phyloP scores from a whole-genome alignment of 1,140 invertebrate species.

The Chironomus tepperi region DNA sequence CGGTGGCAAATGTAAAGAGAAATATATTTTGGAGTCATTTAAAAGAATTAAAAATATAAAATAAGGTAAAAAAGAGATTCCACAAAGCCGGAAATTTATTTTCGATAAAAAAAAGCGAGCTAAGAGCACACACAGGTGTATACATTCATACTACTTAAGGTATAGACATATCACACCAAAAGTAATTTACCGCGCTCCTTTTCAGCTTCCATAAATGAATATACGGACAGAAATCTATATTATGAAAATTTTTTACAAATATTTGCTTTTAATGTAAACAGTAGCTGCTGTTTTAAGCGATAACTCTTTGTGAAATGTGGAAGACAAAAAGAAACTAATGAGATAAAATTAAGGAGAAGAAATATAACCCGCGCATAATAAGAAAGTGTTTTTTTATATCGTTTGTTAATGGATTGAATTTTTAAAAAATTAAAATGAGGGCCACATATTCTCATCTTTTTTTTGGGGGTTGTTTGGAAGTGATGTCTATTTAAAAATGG shows the following conservation, averaged over 20 bases:
- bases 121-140: background rate
- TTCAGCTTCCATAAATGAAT: slow-evolving; percentile 15
- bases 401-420: slow-evolving; percentile 18
- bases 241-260: slow-evolving; percentile 23
- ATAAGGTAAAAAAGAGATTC: background rate
- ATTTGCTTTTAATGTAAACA: slow-evolving; percentile 23
- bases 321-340: slow-evolving; percentile 10
- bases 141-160: background rate
- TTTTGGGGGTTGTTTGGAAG: too few relatives aligned
- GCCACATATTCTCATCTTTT: background rate
- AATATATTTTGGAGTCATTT: background rate
- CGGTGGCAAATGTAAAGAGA: slow-evolving; percentile 6
- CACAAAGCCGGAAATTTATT: slow-evolving; percentile 13
- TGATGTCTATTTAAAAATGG: too few relatives aligned
- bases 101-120: background rate
- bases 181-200: background rate
- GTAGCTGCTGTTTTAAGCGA: slow-evolving; percentile 15
- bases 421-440: slow-evolving; percentile 14
- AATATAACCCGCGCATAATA: slow-evolving; percentile 16
- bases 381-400: slow-evolving; percentile 22
- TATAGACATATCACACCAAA: slow-evolving; percentile 13
- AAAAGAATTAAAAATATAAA: background rate
- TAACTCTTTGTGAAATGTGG: background rate
- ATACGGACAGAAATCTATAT: slow-evolving; percentile 16
- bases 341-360: slow-evolving; percentile 16